A percentile compares a stretch with the other conserved stretches of the same genome.
These are phyloP conservation scores for Neosilurus hyrtlii DNA, from an alignment of 2,797 vertebrate species.

Conservation along the genomic window DNA sequence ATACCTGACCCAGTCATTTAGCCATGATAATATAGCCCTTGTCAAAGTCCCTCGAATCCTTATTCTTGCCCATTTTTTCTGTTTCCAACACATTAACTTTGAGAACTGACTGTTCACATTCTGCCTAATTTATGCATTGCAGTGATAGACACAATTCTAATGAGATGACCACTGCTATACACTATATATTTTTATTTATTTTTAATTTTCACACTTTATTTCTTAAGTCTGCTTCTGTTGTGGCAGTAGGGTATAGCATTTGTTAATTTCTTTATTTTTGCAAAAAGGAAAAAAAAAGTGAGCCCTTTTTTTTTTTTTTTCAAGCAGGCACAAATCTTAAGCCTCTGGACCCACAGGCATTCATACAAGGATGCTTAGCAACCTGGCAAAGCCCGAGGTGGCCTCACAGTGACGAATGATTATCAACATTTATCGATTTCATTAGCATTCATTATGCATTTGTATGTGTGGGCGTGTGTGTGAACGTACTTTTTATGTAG, in stretches of 20 bases:
- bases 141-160: no score
- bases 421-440: conserved; percentile 75
- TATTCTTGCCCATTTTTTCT: no score
- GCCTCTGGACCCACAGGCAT: conserved; percentile 48
- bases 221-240: background rate
- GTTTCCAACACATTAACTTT: no score
- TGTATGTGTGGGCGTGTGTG: conserved; percentile 8
- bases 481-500: background rate
- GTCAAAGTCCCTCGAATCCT: no score
- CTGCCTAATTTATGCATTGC: no score
- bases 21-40: no score
- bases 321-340: conserved; percentile 3
- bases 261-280: background rate
- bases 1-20: no score
- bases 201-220: background rate
- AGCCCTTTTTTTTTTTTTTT: background rate
- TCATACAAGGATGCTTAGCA: conserved; percentile 64
- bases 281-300: background rate
- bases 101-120: no score
- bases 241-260: background rate
- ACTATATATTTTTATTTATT: no score
- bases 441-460: conserved; percentile 70
- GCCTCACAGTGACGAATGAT: conserved; percentile 70
- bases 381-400: conserved; percentile 53
- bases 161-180: no score